These are phyloP conservation scores for Archilochus colubris DNA, from an alignment of 2,113 vertebrate species.

Conservation along the genomic window DNA sequence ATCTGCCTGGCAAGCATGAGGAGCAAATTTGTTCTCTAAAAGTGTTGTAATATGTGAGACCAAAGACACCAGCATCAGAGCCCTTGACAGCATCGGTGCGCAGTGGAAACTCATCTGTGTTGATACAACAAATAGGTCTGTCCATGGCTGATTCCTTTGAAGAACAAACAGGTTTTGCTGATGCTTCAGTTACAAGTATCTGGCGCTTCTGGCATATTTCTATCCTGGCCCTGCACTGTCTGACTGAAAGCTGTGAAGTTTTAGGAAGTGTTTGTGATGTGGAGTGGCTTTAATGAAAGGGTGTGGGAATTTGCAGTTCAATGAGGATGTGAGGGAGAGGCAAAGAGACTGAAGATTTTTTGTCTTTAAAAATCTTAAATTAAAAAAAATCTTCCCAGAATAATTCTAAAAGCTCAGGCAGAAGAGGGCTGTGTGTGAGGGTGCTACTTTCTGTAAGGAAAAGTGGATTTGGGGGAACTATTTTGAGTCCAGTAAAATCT, in stretches of 20 bases:
- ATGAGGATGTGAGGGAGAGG: neutral
- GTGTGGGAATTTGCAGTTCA: neutral
- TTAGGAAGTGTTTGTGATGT: neutral
- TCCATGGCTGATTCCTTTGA: neutral
- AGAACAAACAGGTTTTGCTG: neutral
- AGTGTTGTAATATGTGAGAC: neutral
- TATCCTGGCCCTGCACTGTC: neutral
- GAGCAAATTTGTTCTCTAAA: neutral
- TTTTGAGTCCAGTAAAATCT: neutral
- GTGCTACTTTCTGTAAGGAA: neutral
- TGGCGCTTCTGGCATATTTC: neutral
- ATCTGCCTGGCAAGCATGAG: neutral
- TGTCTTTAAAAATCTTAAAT: neutral
- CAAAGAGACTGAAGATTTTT: neutral
- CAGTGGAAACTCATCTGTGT: neutral
- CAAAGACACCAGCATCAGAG: neutral
- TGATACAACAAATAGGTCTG: neutral
- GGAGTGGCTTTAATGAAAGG: neutral
- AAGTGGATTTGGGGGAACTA: neutral
- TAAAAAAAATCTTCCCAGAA: neutral
- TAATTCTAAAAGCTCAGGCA: neutral
- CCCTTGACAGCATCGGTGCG: neutral
- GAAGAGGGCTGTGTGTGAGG: fast-evolving
- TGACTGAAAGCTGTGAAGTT: neutral
- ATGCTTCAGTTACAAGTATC: neutral